phyloP scores from a whole-genome alignment of 2,888 invertebrate genomes.

The Aspidiotus destructor region DNA sequence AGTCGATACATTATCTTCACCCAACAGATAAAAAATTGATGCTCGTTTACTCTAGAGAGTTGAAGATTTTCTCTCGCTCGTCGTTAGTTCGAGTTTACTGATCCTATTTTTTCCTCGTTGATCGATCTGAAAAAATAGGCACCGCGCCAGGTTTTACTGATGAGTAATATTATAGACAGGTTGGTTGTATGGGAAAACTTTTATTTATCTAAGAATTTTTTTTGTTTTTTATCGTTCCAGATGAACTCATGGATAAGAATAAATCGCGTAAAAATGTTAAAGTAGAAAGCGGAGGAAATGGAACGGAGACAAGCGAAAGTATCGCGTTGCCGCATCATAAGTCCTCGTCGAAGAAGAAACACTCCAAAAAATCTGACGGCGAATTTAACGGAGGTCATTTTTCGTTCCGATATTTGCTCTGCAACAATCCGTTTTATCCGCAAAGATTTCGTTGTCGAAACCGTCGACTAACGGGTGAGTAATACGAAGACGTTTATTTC shows the following conservation, averaged over 20 bases:
- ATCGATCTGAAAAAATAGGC: no score
- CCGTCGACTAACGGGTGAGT: slow-evolving; percentile 19
- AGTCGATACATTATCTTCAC: no score
- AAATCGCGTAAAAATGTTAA: slow-evolving; percentile 19
- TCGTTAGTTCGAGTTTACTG: no score
- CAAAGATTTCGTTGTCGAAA: slow-evolving; percentile 26
- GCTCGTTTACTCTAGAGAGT: no score
- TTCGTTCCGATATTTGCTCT: slow-evolving; percentile 27
- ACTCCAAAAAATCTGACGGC: slow-evolving; percentile 22
- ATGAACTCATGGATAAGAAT: slow-evolving; percentile 19
- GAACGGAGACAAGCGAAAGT: slow-evolving; percentile 15
- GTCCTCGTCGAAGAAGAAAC: slow-evolving; percentile 22
- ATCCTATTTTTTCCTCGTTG: no score
- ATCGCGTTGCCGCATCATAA: slow-evolving; percentile 12
- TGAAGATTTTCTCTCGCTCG: no score
- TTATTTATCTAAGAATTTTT: no score
- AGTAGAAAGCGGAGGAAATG: slow-evolving; percentile 18
- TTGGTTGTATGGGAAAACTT: no score
- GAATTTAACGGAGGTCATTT: slow-evolving; percentile 24
- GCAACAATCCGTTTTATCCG: slow-evolving; percentile 29
- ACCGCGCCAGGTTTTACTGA: no score
- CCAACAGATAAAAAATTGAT: no score
- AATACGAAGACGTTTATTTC: not conserved
- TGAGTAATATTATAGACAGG: no score
- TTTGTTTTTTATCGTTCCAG: slow-evolving; percentile 3